Conservation (phyloP, 1,140 invertebrate genomes). For the Panonychus citri region DNA sequence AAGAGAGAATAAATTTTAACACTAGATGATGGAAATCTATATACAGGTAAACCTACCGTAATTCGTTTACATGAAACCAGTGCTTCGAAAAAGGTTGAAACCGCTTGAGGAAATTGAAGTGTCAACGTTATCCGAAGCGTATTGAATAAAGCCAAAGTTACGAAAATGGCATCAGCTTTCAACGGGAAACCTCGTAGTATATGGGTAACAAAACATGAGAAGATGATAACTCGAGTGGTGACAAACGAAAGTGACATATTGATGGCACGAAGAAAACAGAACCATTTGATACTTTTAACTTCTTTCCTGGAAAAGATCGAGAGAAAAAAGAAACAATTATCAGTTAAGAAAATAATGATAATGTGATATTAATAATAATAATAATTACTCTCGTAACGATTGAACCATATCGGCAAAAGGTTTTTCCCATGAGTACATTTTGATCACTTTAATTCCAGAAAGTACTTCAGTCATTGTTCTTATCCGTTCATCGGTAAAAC, state of each 20-base stretch:
- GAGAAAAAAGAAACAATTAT: not conserved
- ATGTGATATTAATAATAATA: not conserved
- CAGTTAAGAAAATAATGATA: not conserved
- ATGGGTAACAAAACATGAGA: slow-evolving; percentile 41
- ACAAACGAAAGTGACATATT: slow-evolving; percentile 26
- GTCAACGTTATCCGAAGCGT: slow-evolving; percentile 37
- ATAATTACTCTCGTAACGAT: slow-evolving; percentile 24
- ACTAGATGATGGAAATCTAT: no score
- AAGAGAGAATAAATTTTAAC: no score
- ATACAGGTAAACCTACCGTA: slow-evolving; percentile 1
- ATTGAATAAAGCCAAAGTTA: slow-evolving; percentile 42
- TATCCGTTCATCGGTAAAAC: slow-evolving; percentile 31
- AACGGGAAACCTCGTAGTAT: slow-evolving; percentile 35
- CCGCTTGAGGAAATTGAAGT: slow-evolving; percentile 41
- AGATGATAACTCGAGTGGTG: slow-evolving; percentile 39
- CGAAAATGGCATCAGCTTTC: slow-evolving; percentile 47
- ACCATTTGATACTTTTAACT: slow-evolving; percentile 30
- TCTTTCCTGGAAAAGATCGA: slow-evolving; percentile 5
- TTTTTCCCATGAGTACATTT: slow-evolving; percentile 37
- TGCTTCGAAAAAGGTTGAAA: slow-evolving; percentile 26
- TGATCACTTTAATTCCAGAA: slow-evolving; percentile 20
- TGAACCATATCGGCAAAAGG: slow-evolving; percentile 41
- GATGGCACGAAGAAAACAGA: slow-evolving; percentile 39
- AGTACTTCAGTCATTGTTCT: slow-evolving; percentile 23
- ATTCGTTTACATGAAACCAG: slow-evolving; percentile 38